These are phyloP conservation scores for Pyralis farinalis DNA, from an alignment of 2,888 invertebrate genomes.

Conservation along the genomic window DNA sequence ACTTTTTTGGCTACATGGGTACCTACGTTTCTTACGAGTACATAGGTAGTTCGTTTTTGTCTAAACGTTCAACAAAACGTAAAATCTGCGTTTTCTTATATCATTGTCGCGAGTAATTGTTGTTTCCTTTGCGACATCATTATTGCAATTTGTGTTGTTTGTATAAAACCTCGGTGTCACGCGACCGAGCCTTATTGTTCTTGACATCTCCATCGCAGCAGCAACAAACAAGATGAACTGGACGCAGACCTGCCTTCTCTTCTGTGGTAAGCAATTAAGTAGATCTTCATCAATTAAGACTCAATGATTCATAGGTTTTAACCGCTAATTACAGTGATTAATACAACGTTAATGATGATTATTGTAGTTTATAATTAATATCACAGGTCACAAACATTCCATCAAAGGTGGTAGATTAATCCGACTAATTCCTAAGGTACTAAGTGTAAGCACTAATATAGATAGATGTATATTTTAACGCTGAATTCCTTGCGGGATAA, in stretches of 20 bases:
- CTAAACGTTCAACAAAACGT: constrained; percentile 3
- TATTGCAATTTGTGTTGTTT: constrained; percentile 67
- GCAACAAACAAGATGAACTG: constrained; percentile 47
- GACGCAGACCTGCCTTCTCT: constrained; percentile 32
- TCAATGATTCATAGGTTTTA: too few species aligned
- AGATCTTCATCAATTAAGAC: too few species aligned
- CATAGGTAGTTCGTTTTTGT: not conserved
- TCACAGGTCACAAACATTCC: too few species aligned
- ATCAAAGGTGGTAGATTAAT: too few species aligned
- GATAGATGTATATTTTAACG: too few species aligned
- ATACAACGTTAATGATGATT: too few species aligned
- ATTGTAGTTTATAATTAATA: too few species aligned
- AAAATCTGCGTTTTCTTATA: constrained; percentile 24
- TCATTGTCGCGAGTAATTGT: constrained; percentile 49
- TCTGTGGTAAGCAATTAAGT: constrained; percentile 44
- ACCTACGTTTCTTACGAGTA: not conserved
- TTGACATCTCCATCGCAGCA: constrained; percentile 31
- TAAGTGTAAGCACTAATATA: too few species aligned
- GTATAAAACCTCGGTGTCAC: constrained; percentile 61
- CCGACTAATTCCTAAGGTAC: too few species aligned
- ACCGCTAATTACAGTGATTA: too few species aligned
- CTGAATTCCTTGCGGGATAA: too few species aligned
- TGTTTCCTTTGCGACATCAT: constrained; percentile 65
- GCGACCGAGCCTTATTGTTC: constrained; percentile 43
- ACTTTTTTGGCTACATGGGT: too few species aligned